Base-by-base conservation (phyloP, 1,140 invertebrate genomes). In the Caenorhabditis inopinata region DNA sequence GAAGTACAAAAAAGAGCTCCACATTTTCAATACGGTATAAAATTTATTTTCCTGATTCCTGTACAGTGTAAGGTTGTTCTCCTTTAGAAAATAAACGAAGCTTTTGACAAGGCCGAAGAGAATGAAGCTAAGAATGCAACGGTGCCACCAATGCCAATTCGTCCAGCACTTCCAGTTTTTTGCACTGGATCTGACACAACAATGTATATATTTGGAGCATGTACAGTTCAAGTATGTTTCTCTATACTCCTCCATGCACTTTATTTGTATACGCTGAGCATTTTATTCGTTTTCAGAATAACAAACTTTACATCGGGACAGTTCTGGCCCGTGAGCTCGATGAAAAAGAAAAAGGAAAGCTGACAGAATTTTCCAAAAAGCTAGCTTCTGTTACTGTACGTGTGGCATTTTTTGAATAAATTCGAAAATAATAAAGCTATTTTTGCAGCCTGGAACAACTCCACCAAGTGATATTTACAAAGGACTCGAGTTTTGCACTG, bases 401-500 rank as follows among this genome's bases (percentile, higher is more conserved):
- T n/a, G 47, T 32, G 76, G 76, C 4, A 11, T 45, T 6, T 45
- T 23, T 74, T 21, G 14, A 46, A 48, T 18, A 14, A 9, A 21
- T 12, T 23, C 48, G 12, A 29, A 14, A 38, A 49, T 25, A n/a
- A n/a, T n/a, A n/a, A n/a, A n/a, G n/a, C n/a, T n/a, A n/a, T n/a
- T n/a, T n/a, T 81, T 81, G 18, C 68, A 82, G 75, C 25, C 21
- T 11, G 35, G 48, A 42, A 23, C 35, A 6, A 47, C 78, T 5
- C 49, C 68, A 32, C 49, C 73, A 47, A 76, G 45, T 16, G 78
- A 76, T 21, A 38, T 82, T n/a, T 77, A 84, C 32, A 80, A 80
- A 38, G 83, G 77, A n/a, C 87, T 21, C 58, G 85, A 77, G 81
- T 89, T 62, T 68, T 84, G 29, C 53, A 83, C 76, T 85, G 87